A percentile compares a stretch with the other conserved stretches of the same genome.
phyloP scores from a whole-genome alignment of 2,113 vertebrate genomes.

The Labeo rohita region DNA sequence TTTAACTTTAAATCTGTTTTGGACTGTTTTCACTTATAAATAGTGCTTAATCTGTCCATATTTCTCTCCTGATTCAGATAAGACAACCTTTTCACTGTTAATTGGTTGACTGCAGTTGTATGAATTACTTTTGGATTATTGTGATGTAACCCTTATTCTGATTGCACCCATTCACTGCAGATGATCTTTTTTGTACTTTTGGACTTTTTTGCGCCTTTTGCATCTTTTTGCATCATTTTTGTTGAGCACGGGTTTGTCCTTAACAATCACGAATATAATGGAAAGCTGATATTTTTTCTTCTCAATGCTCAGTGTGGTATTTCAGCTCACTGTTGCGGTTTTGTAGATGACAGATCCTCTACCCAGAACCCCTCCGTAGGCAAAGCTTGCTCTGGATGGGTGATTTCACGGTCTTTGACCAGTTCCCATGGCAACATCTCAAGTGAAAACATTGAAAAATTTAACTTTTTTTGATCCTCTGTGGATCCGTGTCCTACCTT shows the following conservation, averaged over 20 bases:
- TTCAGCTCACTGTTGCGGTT: neutral
- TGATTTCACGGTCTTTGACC: conserved; percentile 19
- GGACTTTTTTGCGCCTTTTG: too few relatives aligned
- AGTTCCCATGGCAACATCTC: conserved; percentile 55
- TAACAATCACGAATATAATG: neutral
- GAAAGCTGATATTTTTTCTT: neutral
- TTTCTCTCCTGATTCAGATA: neutral
- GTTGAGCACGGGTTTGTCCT: neutral
- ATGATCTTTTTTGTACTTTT: neutral
- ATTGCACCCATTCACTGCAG: neutral
- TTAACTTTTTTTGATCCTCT: conserved; percentile 13
- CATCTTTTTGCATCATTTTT: neutral
- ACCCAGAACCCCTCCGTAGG: conserved; percentile 26
- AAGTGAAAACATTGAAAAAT: conserved; percentile 19
- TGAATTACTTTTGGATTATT: neutral
- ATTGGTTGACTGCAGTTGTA: neutral
- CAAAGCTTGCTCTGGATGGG: conserved; percentile 26
- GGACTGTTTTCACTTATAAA: neutral
- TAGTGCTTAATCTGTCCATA: neutral
- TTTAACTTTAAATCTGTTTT: neutral
- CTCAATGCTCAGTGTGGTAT: neutral
- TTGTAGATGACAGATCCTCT: conserved; percentile 26
- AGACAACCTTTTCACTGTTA: neutral
- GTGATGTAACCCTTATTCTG: neutral
- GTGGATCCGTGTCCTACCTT: conserved; percentile 48